Evolutionary conservation across 2,113 vertebrate species (phyloP).

Genomic region (Pseudorectes ferrugineus): DNA sequence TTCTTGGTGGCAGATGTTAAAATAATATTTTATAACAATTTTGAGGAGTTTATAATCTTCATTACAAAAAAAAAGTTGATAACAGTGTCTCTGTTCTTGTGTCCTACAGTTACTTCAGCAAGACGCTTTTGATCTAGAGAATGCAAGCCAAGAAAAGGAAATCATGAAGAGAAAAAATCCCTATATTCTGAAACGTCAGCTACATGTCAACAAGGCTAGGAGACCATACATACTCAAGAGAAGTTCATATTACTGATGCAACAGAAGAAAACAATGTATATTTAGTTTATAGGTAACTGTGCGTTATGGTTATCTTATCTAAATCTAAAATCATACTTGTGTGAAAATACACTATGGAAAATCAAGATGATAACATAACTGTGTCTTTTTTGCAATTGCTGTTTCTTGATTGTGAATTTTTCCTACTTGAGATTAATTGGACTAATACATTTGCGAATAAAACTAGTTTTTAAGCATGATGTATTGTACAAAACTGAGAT

Average conservation of each 20-base stretch:
- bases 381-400: constrained; percentile 65
- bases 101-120: constrained; percentile 77
- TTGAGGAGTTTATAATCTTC: background rate
- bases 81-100: background rate
- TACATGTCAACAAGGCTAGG: constrained; percentile 85
- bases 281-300: constrained; percentile 77
- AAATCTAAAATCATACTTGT: constrained; percentile 65
- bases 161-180: constrained; percentile 92
- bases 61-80: background rate
- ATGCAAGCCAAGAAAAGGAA: constrained; percentile 75
- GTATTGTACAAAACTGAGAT: constrained; percentile 54
- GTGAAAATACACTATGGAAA: constrained; percentile 64
- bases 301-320: constrained; percentile 64
- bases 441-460: constrained; percentile 80
- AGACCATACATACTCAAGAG: constrained; percentile 95
- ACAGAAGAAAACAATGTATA: constrained; percentile 40
- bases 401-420: constrained; percentile 74
- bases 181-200: constrained; percentile 93
- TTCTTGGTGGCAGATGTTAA: background rate
- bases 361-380: constrained; percentile 58
- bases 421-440: constrained; percentile 73
- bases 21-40: background rate
- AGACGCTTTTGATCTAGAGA: constrained; percentile 77
- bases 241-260: constrained; percentile 84
- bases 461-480: constrained; percentile 75